Percentiles rank a stretch among this genome's conserved stretches.
Evolutionary conservation across 1,140 invertebrate genomes (phyloP).

Genomic region (Calycopis cecrops): DNA sequence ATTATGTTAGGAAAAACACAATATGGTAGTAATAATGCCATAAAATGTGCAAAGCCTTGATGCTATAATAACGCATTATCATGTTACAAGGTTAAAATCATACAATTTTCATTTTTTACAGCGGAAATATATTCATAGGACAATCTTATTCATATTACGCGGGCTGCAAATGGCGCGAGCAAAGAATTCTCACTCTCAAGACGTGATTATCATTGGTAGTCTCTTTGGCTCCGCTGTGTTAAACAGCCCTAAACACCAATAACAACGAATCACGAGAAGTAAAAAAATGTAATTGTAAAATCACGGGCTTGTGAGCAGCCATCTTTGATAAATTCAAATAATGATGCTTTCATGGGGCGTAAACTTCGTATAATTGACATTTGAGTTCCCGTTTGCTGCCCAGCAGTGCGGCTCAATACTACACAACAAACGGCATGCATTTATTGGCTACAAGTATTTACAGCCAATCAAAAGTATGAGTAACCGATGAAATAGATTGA

Average conservation of each 20-base stretch:
- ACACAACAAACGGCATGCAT: not conserved
- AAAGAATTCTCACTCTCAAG: not conserved
- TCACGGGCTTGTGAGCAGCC: slow-evolving; percentile 47
- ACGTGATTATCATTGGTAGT: slow-evolving; percentile 6
- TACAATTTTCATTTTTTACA: too few relatives aligned
- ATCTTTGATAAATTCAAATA: slow-evolving; percentile 61
- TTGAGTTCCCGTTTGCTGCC: too few relatives aligned
- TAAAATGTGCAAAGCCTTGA: too few relatives aligned
- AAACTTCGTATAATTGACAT: too few relatives aligned
- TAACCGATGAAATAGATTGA: too few relatives aligned
- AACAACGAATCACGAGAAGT: slow-evolving; percentile 45
- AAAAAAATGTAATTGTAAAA: slow-evolving; percentile 38
- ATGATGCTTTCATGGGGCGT: slow-evolving; percentile 53
- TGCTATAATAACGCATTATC: too few relatives aligned
- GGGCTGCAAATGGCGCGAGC: slow-evolving; percentile 19
- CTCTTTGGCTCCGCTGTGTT: slow-evolving; percentile 11
- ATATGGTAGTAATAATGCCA: not conserved
- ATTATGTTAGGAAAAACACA: too few relatives aligned
- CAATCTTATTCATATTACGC: slow-evolving; percentile 19
- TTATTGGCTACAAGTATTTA: slow-evolving; percentile 3
- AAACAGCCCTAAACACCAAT: slow-evolving; percentile 26
- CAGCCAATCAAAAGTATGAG: too few relatives aligned
- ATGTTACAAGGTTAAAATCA: too few relatives aligned
- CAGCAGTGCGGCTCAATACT: slow-evolving; percentile 4
- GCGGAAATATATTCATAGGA: too few relatives aligned